Percentiles rank a stretch among this genome's conserved stretches.
Conservation (phyloP, 2,888 invertebrate genomes). For the Lasioglossum malachurum region DNA sequence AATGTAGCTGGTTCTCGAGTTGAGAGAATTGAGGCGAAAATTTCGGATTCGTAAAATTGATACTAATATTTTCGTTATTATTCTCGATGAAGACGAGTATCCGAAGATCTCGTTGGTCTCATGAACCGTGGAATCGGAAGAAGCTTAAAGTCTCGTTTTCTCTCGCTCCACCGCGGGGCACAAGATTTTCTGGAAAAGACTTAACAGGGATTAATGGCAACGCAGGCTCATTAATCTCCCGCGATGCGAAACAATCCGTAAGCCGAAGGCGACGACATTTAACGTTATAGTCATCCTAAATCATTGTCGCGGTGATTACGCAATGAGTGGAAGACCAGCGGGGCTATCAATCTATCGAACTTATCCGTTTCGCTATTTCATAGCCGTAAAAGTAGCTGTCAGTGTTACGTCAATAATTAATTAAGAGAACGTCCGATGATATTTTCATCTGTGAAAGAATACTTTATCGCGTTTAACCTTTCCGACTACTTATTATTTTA, state of each 20-base stretch:
- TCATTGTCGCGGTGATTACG: conserved; percentile 59
- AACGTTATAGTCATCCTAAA: conserved; percentile 62
- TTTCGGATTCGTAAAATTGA: background rate
- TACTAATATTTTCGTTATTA: background rate
- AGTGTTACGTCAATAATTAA: conserved; percentile 26
- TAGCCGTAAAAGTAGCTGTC: conserved; percentile 15
- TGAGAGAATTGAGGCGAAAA: background rate
- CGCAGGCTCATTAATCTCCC: conserved; percentile 60
- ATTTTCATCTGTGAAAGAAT: background rate
- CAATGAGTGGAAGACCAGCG: conserved; percentile 44
- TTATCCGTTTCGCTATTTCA: conserved; percentile 34
- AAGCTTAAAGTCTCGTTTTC: background rate
- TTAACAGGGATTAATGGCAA: conserved; percentile 62
- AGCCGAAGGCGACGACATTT: conserved; percentile 68
- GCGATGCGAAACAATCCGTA: conserved; percentile 62
- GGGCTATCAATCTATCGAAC: conserved; percentile 32
- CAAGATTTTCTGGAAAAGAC: conserved; percentile 18
- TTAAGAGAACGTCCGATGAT: conserved; percentile 12
- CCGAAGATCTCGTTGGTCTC: background rate
- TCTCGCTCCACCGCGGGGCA: background rate
- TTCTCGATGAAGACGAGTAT: background rate
- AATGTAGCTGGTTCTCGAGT: background rate
- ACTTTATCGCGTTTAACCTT: background rate
- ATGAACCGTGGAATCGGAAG: background rate
- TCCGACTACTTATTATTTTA: background rate